phyloP scores from a whole-genome alignment of 2,113 vertebrate genomes.

The Halichoerus grypus region DNA sequence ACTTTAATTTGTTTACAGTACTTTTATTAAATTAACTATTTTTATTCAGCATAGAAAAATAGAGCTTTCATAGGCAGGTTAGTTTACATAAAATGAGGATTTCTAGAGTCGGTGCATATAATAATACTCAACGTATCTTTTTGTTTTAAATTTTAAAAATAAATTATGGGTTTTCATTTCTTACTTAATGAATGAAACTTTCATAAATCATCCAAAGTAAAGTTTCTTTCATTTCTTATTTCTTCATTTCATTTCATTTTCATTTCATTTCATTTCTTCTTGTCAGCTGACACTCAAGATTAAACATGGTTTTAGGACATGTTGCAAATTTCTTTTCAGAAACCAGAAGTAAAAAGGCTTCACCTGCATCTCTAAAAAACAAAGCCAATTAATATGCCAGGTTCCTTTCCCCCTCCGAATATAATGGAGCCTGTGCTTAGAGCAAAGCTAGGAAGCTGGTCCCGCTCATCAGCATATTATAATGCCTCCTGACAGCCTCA shows the following conservation, averaged over 20 bases:
- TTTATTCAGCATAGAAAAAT: conserved; percentile 15
- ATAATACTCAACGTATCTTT: neutral
- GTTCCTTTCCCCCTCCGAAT: conserved; percentile 59
- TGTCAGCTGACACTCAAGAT: conserved; percentile 25
- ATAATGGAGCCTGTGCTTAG: conserved; percentile 79
- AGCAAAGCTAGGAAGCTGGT: conserved; percentile 77
- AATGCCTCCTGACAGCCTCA: conserved; percentile 84
- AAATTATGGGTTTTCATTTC: neutral
- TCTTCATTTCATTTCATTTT: too few relatives aligned
- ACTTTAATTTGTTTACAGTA: neutral
- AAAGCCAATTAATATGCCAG: conserved; percentile 76
- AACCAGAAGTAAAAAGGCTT: conserved; percentile 50
- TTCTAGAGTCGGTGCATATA: neutral
- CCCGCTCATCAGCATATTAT: conserved; percentile 84
- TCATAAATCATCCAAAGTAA: too few relatives aligned
- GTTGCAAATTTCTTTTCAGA: conserved; percentile 56
- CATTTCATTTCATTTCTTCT: conserved; percentile 38
- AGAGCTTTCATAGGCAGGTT: neutral
- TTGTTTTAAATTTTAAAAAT: neutral
- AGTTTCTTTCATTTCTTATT: too few relatives aligned
- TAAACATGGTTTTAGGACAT: conserved; percentile 57
- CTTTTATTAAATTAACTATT: conserved; percentile 18
- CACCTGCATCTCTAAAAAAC: conserved; percentile 69
- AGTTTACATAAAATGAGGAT: neutral
- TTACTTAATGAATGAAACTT: too few relatives aligned